Evolutionary conservation across 1,140 invertebrate species (phyloP), one percentile per base, ranked within the genome.

Genomic region (Chelonus insularis): DNA sequence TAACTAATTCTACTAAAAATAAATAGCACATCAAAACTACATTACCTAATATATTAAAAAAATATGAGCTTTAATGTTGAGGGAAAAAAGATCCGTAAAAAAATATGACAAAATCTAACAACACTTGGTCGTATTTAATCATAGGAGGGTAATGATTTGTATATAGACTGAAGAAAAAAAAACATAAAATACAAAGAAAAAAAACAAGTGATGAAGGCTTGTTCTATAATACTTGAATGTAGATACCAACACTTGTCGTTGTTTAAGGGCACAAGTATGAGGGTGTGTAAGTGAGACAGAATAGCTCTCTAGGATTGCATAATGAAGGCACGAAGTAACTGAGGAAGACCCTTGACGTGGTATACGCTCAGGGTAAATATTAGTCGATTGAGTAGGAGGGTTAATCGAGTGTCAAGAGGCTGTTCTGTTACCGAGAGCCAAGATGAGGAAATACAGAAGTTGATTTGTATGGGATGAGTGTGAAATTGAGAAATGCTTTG

Each of bases 331-430:
- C 59, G 12, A 25, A 55, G 41, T 61, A 55, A 54, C 59, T 48
- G 51, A 55, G 50, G 21, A 60, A 60, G 41, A 29, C 59, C 51
- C 51, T 61, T 41, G 59, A 61, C 51, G 41, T 18, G 50, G 51
- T 48, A 36, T 45, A 61, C 51, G 51, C 41, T 61, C 39, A 32
- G 58, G 59, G 59, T 61, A 61, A 61, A 61, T 61, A 61, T 61
- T 61, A 61, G 59, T 61, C 59, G 41, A 61, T 61, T 61, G 50
- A 61, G 41, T 55, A 18, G 51, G 51, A 45, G 51, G 41, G 59
- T 61, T 61, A 61, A 61, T 61, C 51, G 59, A 61, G 59, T 61
- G 51, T 55, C 51, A 37, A 61, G 59, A 55, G 51, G 29, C 50
- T 36, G 52, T 8, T 55, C 51, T 54, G 9, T 50, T 43, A 14